phyloP scores from a whole-genome alignment of 2,888 invertebrate species.

The Camptogramma bilineatum region DNA sequence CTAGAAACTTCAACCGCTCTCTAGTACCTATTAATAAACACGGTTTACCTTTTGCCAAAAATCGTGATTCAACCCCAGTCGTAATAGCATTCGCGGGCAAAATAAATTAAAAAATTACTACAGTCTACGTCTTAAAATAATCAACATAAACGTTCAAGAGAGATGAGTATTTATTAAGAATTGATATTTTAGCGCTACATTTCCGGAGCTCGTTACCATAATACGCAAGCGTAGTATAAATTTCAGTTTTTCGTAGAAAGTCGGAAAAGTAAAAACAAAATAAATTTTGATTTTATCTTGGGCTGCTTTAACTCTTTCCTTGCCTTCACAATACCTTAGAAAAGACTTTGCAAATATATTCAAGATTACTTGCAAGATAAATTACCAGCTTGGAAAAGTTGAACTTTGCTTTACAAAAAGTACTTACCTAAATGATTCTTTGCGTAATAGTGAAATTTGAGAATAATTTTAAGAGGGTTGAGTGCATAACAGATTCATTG shows the following conservation, averaged over 20 bases:
- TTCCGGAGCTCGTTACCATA: constrained; percentile 2
- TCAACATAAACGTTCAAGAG: not conserved
- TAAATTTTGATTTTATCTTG: constrained; percentile 16
- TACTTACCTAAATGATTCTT: not conserved
- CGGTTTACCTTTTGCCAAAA: not conserved
- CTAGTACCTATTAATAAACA: constrained; percentile 9
- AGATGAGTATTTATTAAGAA: not conserved
- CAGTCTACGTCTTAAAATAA: not conserved
- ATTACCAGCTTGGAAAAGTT: not conserved
- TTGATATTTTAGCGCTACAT: not conserved
- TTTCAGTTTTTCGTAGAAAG: constrained; percentile 7
- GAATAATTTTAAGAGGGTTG: constrained; percentile 16
- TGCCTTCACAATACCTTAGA: not conserved
- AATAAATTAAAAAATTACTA: not conserved
- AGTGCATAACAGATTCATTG: constrained; percentile 32
- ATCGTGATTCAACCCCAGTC: not conserved
- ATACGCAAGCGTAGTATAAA: constrained; percentile 5
- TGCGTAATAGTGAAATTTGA: not conserved
- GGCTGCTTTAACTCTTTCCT: constrained; percentile 9
- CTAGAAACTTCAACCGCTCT: constrained; percentile 38
- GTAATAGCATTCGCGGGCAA: not conserved
- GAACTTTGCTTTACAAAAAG: not conserved
- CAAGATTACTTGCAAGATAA: constrained; percentile 1
- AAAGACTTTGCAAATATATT: constrained; percentile 4
- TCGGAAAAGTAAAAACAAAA: constrained; percentile 7